Evolutionary conservation across 30 jellyfish, hydroid and myxozoan species (phyloP).

Genomic region (Catostylus mosaicus): DNA sequence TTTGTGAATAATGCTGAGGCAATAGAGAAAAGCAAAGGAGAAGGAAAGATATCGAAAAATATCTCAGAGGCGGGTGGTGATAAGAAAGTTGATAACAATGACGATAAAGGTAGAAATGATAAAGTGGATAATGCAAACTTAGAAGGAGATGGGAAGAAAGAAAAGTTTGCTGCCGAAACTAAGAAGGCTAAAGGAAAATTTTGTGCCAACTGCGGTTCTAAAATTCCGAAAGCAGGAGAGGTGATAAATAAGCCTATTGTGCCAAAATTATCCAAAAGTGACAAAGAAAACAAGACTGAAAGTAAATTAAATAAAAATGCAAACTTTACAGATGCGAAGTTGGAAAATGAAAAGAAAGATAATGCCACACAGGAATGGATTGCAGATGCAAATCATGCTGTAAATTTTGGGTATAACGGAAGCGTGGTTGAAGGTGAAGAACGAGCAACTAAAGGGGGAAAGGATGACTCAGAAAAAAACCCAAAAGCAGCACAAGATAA

Average conservation of each 20-base stretch:
- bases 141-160: not conserved
- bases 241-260: not conserved
- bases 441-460: not conserved
- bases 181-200: not conserved
- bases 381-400: not conserved
- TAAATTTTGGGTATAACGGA: not conserved
- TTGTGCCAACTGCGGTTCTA: conserved; percentile 14
- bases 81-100: not conserved
- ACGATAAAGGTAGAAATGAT: not conserved
- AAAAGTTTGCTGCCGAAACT: not conserved
- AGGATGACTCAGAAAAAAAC: not conserved
- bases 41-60: not conserved
- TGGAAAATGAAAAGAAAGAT: not conserved
- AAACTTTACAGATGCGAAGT: not conserved
- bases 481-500: not conserved
- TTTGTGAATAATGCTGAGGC: conserved; percentile 1
- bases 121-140: not conserved
- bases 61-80: not conserved
- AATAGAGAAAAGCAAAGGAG: not conserved
- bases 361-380: not conserved
- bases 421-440: not conserved
- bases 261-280: conserved; percentile 30
- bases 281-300: not conserved
- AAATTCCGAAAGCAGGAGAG: conserved; percentile 35
- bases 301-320: not conserved